Percentiles rank a stretch among this genome's conserved stretches.
Conservation (phyloP, 2,113 vertebrate species). For the Platycercus adscitus region DNA sequence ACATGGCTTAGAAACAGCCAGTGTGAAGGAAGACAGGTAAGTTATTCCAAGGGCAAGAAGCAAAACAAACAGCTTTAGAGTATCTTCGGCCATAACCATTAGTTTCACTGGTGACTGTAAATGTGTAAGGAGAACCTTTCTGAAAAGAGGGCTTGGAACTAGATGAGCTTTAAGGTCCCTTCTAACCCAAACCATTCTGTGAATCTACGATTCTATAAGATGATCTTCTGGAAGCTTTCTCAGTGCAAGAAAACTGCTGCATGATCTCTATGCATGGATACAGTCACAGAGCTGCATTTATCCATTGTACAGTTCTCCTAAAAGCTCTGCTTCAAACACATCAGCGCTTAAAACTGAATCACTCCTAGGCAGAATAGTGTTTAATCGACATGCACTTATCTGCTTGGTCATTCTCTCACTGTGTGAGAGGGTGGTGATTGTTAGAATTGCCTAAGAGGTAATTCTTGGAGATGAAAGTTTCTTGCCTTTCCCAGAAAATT, state of each 20-base stretch:
- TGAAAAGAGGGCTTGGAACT: neutral
- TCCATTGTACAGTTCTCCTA: neutral
- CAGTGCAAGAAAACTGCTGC: neutral
- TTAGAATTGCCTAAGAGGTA: neutral
- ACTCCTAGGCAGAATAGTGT: neutral
- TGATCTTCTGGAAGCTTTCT: neutral
- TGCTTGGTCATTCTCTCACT: neutral
- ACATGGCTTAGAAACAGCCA: neutral
- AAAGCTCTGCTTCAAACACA: neutral
- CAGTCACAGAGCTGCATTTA: neutral
- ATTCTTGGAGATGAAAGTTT: neutral
- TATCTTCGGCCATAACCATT: neutral
- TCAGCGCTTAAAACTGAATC: neutral
- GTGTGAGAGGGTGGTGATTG: neutral
- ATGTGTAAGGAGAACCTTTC: neutral
- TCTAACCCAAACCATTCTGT: neutral
- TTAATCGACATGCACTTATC: neutral
- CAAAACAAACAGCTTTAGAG: neutral
- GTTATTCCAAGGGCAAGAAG: neutral
- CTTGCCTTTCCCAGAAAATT: neutral
- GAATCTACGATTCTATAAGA: neutral
- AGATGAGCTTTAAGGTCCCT: neutral
- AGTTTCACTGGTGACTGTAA: neutral
- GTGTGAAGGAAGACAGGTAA: neutral
- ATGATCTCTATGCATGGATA: neutral